Evolutionary conservation across 2,888 invertebrate species (phyloP), one percentile per base, ranked within the genome.

Genomic region (Agonum fuliginosum): DNA sequence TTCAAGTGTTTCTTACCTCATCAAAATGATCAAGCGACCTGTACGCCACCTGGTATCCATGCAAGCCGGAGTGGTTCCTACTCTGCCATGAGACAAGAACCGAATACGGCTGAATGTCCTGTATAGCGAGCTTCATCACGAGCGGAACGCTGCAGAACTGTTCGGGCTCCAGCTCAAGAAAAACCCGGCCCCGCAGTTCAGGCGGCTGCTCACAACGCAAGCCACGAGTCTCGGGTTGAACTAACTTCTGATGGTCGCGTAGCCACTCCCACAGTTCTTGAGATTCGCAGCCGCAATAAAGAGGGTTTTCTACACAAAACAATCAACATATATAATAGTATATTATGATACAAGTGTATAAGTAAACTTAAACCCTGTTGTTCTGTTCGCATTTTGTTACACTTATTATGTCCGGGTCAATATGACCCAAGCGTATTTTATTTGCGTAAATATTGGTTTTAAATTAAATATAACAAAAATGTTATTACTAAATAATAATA

Each of bases 251-350:
- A 88, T 97, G 95, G 86, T 95, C 94, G 84, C 95, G 90, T 85
- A 97, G 90, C 97, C 97, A 97, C 87, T 94, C 94, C 95, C 97
- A 96, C 62, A 96, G 90, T 85, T 95, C 95, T 87, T 96, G 94
- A 78, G 96, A 92, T 85, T 96, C 95, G 86, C 97, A 97, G 84
- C 93, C 94, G 87, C 97, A 97, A 80, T 93, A 92, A 82, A 97
- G 88, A 51, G 97, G 97, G 87, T 97, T 97, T 84, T 95, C 96
- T 67, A 20, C 3, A 12, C 71, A 22, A 72, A 54, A 62, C 62
- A 71, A 27, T 14, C 30, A 30, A 10, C 3, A 72, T 43, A n/a
- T n/a, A n/a, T n/a, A n/a, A n/a, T n/a, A n/a, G n/a, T n/a, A n/a
- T n/a, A n/a, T n/a, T n/a, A n/a, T n/a, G n/a, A n/a, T n/a, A n/a